A percentile compares a stretch with the other conserved stretches of the same genome.
These are phyloP conservation scores for Neostethus bicornis DNA, from an alignment of 2,797 vertebrate genomes.

Conservation along the genomic window DNA sequence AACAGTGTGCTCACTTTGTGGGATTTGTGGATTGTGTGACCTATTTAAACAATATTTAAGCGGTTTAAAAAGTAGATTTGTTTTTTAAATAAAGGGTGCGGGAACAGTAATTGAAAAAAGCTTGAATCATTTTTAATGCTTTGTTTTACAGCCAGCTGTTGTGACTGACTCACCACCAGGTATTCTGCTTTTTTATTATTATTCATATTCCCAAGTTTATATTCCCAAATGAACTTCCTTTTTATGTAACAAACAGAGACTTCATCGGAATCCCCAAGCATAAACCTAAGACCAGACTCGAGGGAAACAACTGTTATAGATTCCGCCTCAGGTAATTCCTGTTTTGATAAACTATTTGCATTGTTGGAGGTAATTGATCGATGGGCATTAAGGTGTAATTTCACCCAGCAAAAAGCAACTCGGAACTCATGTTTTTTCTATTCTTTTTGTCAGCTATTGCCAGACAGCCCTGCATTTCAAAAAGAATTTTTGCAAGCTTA, in stretches of 20 bases:
- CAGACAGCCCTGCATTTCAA: conserved; percentile 43
- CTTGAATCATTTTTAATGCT: conserved; percentile 23
- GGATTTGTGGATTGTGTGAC: conserved; percentile 60
- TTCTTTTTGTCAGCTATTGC: conserved; percentile 57
- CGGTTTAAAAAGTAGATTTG: conserved; percentile 22
- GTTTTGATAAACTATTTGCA: conserved; percentile 6
- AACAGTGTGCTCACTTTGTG: conserved; percentile 55
- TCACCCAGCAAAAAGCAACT: conserved; percentile 21
- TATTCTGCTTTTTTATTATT: conserved; percentile 52
- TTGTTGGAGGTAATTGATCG: conserved; percentile 26
- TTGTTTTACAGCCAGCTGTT: conserved; percentile 72
- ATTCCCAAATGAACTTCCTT: conserved; percentile 22
- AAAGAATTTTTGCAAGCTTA: conserved; percentile 58
- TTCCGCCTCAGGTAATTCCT: conserved; percentile 62
- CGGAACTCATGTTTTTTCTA: conserved; percentile 36
- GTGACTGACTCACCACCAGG: conserved; percentile 77
- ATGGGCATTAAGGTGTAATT: conserved; percentile 24
- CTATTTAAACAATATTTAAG: conserved; percentile 59
- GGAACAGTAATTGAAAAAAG: conserved; percentile 32
- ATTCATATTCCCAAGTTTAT: conserved; percentile 17
- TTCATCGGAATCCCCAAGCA: conserved; percentile 57
- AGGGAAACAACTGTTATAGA: conserved; percentile 60
- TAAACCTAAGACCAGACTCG: conserved; percentile 56
- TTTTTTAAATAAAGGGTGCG: conserved; percentile 20
- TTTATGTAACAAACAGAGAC: conserved; percentile 61